A percentile compares a stretch with the other conserved stretches of the same genome.
These are phyloP conservation scores for Pantelozetes paolii DNA, from an alignment of 2,888 invertebrate species.

Conservation along the genomic window DNA sequence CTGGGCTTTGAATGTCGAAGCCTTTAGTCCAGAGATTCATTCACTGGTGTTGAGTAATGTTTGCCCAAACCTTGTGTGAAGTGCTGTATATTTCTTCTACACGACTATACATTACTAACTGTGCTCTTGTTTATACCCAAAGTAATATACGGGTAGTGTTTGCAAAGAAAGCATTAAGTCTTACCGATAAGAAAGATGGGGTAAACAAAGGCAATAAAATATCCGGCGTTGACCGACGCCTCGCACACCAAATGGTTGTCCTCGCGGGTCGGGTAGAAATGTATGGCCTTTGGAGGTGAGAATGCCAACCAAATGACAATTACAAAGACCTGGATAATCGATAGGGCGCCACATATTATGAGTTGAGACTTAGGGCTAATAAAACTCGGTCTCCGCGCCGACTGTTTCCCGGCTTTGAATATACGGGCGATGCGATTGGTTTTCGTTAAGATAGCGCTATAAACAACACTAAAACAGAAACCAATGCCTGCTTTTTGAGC, in stretches of 20 bases:
- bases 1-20: neutral
- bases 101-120: too few species aligned
- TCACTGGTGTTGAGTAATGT: conserved; percentile 8
- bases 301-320: conserved; percentile 88
- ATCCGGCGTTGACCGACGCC: conserved; percentile 81
- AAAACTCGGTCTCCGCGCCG: conserved; percentile 54
- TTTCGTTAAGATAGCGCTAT: conserved; percentile 55
- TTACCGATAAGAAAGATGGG: conserved; percentile 75
- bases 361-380: conserved; percentile 56
- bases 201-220: conserved; percentile 65
- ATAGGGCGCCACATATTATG: conserved; percentile 53
- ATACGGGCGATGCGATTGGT: conserved; percentile 51
- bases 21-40: neutral
- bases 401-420: conserved; percentile 52
- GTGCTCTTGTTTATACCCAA: neutral
- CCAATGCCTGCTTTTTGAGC: conserved; percentile 54
- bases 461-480: conserved; percentile 54
- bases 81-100: neutral
- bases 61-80: neutral
- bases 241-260: conserved; percentile 85
- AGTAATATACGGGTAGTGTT: neutral
- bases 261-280: conserved; percentile 83
- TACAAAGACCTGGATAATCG: conserved; percentile 60
- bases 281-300: conserved; percentile 79
- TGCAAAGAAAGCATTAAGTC: neutral